Conservation (phyloP, 1,140 invertebrate genomes). For the Atta texana region DNA sequence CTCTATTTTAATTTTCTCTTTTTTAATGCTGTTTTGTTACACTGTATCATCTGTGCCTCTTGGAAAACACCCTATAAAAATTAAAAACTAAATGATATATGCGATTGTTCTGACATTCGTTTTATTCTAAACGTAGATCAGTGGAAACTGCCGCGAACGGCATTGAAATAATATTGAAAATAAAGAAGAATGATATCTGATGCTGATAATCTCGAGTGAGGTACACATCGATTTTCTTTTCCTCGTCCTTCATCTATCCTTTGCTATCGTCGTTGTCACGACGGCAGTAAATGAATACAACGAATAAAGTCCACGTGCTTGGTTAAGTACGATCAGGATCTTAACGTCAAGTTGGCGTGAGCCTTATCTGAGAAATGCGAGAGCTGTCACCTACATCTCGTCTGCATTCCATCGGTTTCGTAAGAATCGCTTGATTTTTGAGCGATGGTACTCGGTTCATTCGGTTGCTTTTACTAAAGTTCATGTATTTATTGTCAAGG, state of each 20-base stretch:
- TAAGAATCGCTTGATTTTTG: slow-evolving; percentile 45
- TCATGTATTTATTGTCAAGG: slow-evolving; percentile 64
- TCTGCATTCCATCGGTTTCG: slow-evolving; percentile 20
- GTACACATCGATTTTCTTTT: slow-evolving; percentile 49
- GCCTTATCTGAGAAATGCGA: slow-evolving; percentile 70
- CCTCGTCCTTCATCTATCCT: slow-evolving; percentile 17
- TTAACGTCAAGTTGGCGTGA: slow-evolving; percentile 81
- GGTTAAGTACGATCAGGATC: slow-evolving; percentile 71
- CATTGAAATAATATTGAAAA: slow-evolving; percentile 45
- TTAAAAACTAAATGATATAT: neutral
- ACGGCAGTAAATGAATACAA: slow-evolving; percentile 8
- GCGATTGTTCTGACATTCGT: neutral
- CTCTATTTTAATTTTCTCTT: too few species aligned
- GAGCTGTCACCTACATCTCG: slow-evolving; percentile 8
- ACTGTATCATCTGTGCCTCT: too few species aligned
- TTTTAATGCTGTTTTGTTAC: too few species aligned
- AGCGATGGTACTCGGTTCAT: slow-evolving; percentile 11
- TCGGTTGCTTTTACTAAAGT: neutral
- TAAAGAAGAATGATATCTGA: slow-evolving; percentile 68
- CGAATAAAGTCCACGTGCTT: slow-evolving; percentile 65
- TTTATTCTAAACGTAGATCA: neutral
- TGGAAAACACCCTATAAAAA: too few species aligned
- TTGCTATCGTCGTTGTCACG: slow-evolving; percentile 25
- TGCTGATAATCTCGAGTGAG: slow-evolving; percentile 66
- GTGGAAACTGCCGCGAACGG: slow-evolving; percentile 18